A percentile compares a stretch with the other conserved stretches of the same genome.
Conservation (phyloP, 2,797 vertebrate genomes). For the Mareca penelope region DNA sequence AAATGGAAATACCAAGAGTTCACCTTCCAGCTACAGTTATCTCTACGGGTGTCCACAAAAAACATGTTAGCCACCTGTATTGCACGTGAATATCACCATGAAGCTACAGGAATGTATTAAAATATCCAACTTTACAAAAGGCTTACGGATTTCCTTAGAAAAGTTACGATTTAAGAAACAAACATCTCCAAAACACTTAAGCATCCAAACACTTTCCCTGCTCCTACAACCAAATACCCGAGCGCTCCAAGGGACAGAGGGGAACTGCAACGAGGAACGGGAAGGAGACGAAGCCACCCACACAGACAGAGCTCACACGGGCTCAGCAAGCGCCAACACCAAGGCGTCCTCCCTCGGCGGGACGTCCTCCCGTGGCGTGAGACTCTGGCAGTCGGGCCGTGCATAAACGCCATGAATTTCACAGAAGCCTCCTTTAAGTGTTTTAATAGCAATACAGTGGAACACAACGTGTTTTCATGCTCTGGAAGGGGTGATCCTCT, state of each 20-base stretch:
- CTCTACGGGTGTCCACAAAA: neutral
- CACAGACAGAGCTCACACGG: neutral
- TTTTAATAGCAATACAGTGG: neutral
- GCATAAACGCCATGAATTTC: neutral
- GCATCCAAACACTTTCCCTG: fast-evolving
- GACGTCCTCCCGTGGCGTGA: too few relatives aligned
- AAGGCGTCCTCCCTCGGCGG: too few relatives aligned
- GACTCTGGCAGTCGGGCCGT: neutral
- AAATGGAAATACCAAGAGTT: neutral
- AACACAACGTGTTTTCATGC: fast-evolving
- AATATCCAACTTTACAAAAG: neutral
- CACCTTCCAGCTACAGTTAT: neutral
- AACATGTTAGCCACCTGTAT: neutral
- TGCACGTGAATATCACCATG: neutral
- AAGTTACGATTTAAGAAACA: neutral
- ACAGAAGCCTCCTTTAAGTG: neutral
- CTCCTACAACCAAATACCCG: fast-evolving
- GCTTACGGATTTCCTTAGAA: neutral
- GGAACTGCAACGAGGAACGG: too few relatives aligned
- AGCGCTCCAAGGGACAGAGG: neutral
- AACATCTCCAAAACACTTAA: neutral
- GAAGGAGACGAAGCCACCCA: neutral
- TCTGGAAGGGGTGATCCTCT: neutral
- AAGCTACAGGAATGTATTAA: neutral
- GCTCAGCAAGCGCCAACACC: too few relatives aligned